Evolutionary conservation across 2,888 invertebrate genomes (phyloP).

Genomic region (Lasioglossum calceatum): DNA sequence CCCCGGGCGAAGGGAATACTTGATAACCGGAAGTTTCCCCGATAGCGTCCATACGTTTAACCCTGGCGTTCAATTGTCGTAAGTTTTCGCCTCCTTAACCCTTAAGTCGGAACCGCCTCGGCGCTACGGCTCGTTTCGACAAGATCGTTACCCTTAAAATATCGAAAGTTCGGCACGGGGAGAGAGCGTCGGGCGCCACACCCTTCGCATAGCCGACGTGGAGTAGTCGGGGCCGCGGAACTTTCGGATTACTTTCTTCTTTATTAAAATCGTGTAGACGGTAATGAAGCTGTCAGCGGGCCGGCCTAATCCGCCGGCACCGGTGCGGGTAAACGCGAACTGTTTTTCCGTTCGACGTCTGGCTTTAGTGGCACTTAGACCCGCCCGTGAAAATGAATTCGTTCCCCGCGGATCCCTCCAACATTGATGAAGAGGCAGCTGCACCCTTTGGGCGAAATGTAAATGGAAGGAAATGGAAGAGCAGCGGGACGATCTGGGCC

Average conservation of each 20-base stretch:
- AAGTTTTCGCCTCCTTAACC: conserved; percentile 68
- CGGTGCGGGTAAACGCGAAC: neutral
- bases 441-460: neutral
- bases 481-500: neutral
- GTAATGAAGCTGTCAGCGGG: conserved; percentile 52
- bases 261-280: conserved; percentile 61
- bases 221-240: conserved; percentile 25
- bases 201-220: neutral
- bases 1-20: conserved; percentile 33
- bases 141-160: conserved; percentile 63
- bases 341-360: conserved; percentile 12
- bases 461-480: neutral
- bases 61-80: conserved; percentile 68
- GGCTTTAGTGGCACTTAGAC: conserved; percentile 3
- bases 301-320: conserved; percentile 17
- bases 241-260: conserved; percentile 60
- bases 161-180: conserved; percentile 54
- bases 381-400: conserved; percentile 11
- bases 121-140: conserved; percentile 49
- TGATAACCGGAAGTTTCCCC: conserved; percentile 62
- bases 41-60: conserved; percentile 65
- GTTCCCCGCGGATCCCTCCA: neutral
- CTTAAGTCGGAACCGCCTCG: conserved; percentile 32
- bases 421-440: conserved; percentile 7
- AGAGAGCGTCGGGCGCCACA: conserved; percentile 3